Percentiles rank a stretch among this genome's conserved stretches.
Conservation (phyloP, 2,797 vertebrate species). For the Rhinella marina region DNA sequence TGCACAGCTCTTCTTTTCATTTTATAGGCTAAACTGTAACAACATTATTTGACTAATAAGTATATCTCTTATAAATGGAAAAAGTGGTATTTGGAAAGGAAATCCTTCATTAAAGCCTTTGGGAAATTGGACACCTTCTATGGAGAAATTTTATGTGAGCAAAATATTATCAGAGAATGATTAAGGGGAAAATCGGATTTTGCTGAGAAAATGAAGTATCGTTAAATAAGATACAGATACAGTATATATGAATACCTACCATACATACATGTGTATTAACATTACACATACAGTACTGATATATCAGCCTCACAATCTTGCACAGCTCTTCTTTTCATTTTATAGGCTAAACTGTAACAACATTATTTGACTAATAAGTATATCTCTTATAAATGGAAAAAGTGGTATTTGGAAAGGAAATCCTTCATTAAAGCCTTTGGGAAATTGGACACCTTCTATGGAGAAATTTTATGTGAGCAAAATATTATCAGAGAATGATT, state of each 20-base stretch:
- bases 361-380: conserved; percentile 47
- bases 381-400: conserved; percentile 30
- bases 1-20: conserved; percentile 32
- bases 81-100: conserved; percentile 40
- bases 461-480: neutral
- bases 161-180: neutral
- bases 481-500: neutral
- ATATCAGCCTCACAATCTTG: conserved; percentile 31
- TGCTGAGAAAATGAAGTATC: neutral
- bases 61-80: conserved; percentile 30
- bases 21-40: conserved; percentile 42
- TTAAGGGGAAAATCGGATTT: neutral
- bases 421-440: conserved; percentile 18
- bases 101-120: conserved; percentile 21
- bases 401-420: conserved; percentile 38
- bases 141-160: neutral
- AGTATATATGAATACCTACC: neutral
- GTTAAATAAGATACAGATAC: neutral
- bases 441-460: neutral
- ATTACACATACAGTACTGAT: neutral
- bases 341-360: conserved; percentile 42
- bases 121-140: neutral
- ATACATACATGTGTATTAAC: neutral
- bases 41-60: conserved; percentile 48
- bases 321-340: conserved; percentile 38